A percentile compares a stretch with the other conserved stretches of the same genome.
phyloP scores from a whole-genome alignment of 2,113 vertebrate genomes.

The Cebidichthys violaceus region DNA sequence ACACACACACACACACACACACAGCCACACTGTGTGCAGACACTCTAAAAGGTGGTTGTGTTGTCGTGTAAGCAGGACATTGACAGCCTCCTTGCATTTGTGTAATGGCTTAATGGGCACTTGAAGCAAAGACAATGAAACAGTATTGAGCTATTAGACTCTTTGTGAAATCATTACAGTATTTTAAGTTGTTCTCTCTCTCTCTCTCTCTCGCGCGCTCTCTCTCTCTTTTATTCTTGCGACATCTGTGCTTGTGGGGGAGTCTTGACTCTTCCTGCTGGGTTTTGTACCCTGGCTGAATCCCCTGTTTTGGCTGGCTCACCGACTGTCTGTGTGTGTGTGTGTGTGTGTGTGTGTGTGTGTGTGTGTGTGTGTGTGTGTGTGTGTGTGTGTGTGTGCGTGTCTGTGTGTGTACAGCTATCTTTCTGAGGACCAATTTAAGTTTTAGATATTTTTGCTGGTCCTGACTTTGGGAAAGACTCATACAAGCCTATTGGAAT shows the following conservation, averaged over 20 bases:
- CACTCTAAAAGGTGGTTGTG: slow-evolving; percentile 17
- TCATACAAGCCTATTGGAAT: too few relatives aligned
- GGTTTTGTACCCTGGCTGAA: slow-evolving; percentile 70
- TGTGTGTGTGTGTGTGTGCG: not conserved
- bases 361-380: slow-evolving; percentile 4
- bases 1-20: slow-evolving; percentile 22
- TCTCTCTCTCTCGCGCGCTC: not conserved
- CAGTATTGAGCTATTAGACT: slow-evolving; percentile 19
- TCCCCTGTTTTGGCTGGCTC: slow-evolving; percentile 63
- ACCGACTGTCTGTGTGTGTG: not conserved
- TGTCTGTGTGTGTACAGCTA: too few relatives aligned
- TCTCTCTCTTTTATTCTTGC: slow-evolving; percentile 14
- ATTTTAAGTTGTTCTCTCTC: slow-evolving; percentile 2
- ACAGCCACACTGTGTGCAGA: not conserved
- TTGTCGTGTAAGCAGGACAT: slow-evolving; percentile 33
- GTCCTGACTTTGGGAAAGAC: too few relatives aligned
- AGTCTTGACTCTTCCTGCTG: slow-evolving; percentile 65
- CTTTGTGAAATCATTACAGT: slow-evolving; percentile 22
- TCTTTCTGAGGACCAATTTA: too few relatives aligned
- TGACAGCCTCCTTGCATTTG: slow-evolving; percentile 26
- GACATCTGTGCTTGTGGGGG: slow-evolving; percentile 67
- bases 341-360: slow-evolving; percentile 10
- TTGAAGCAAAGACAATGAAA: slow-evolving; percentile 46
- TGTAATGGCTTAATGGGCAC: slow-evolving; percentile 31
- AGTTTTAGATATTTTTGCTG: too few relatives aligned